Percentiles rank a stretch among this genome's conserved stretches.
phyloP scores from a whole-genome alignment of 2,113 vertebrate species.

The Silurus meridionalis region DNA sequence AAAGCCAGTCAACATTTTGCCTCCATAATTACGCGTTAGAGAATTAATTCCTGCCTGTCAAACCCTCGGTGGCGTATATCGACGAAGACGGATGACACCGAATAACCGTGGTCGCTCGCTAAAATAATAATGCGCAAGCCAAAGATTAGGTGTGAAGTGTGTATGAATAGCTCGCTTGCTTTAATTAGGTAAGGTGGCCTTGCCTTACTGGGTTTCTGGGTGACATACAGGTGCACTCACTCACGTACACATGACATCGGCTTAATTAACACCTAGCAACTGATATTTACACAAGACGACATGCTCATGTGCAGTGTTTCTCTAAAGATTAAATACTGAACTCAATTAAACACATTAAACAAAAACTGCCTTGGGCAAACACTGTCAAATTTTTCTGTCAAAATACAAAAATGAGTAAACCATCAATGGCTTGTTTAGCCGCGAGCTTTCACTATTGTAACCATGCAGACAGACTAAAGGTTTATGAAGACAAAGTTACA shows the following conservation, averaged over 20 bases:
- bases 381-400: neutral
- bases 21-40: conserved; percentile 95
- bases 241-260: neutral
- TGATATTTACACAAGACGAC: neutral
- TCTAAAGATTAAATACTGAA: neutral
- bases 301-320: neutral
- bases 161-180: conserved; percentile 15
- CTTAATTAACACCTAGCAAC: conserved; percentile 33
- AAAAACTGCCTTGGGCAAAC: neutral
- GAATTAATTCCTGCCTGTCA: conserved; percentile 95
- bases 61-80: conserved; percentile 74
- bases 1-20: conserved; percentile 92
- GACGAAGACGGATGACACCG: conserved; percentile 84
- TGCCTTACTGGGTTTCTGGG: neutral
- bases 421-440: neutral
- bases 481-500: neutral
- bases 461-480: neutral
- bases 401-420: neutral
- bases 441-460: neutral
- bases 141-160: conserved; percentile 16
- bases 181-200: conserved; percentile 29
- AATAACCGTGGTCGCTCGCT: conserved; percentile 78
- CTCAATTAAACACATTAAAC: neutral
- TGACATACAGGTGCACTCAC: conserved; percentile 7
- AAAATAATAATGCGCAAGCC: conserved; percentile 53